These are phyloP conservation scores for Ostrea edulis DNA, from an alignment of 1,140 invertebrate genomes.

Conservation along the genomic window DNA sequence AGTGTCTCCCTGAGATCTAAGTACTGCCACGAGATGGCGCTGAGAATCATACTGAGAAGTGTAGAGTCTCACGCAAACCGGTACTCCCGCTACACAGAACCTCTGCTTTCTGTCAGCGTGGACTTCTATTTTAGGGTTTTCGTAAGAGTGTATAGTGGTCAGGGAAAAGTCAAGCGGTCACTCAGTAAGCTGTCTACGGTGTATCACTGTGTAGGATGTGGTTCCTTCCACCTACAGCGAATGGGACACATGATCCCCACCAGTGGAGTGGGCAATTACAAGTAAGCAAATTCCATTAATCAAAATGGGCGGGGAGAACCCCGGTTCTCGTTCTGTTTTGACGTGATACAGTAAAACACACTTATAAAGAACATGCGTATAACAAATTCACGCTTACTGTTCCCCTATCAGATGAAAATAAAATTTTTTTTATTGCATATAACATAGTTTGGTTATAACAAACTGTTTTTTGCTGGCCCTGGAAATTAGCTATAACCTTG, in stretches of 20 bases:
- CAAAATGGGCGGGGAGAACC: too few species aligned
- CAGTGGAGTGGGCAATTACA: slow-evolving; percentile 77
- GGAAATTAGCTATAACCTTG: too few species aligned
- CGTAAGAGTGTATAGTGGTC: slow-evolving; percentile 90
- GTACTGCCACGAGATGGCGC: slow-evolving; percentile 96
- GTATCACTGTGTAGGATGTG: slow-evolving; percentile 94
- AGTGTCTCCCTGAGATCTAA: slow-evolving; percentile 91
- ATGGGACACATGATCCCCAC: slow-evolving; percentile 83
- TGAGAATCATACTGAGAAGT: slow-evolving; percentile 94
- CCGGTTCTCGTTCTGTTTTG: too few species aligned
- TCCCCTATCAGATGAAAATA: too few species aligned
- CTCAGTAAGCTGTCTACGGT: slow-evolving; percentile 90
- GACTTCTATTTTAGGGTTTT: slow-evolving; percentile 99
- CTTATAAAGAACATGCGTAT: too few species aligned
- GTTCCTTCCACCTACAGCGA: slow-evolving; percentile 88
- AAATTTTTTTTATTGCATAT: too few species aligned
- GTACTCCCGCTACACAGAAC: slow-evolving; percentile 95
- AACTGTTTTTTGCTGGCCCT: too few species aligned
- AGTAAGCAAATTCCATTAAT: slow-evolving; percentile 79
- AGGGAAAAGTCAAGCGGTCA: slow-evolving; percentile 88
- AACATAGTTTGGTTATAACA: too few species aligned
- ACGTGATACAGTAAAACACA: too few species aligned
- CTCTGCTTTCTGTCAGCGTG: slow-evolving; percentile 93
- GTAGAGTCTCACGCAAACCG: slow-evolving; percentile 95
- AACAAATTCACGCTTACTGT: too few species aligned